Conservation (phyloP, 1,140 invertebrate genomes). For the Leptoteleia sp. region DNA sequence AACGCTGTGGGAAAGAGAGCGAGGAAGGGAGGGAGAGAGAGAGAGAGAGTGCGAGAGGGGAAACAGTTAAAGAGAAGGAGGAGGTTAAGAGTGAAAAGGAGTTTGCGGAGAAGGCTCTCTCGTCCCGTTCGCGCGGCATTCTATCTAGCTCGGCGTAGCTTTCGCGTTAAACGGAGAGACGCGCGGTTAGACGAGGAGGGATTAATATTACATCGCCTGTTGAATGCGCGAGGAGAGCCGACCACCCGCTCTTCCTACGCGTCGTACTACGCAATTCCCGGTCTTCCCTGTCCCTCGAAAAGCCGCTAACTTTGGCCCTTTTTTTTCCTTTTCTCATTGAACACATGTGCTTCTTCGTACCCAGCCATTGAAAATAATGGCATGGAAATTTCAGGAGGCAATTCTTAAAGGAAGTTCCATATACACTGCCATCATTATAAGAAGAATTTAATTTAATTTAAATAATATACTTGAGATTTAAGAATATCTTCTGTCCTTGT, state of each 20-base stretch:
- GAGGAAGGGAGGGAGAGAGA: neutral
- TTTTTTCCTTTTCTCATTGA: too few species aligned
- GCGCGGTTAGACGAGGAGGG: constrained; percentile 26
- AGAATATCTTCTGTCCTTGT: too few species aligned
- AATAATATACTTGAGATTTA: too few species aligned
- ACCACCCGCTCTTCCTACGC: constrained; percentile 46
- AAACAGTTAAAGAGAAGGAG: neutral
- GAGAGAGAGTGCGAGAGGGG: neutral
- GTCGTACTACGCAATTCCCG: constrained; percentile 33
- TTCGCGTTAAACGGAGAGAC: constrained; percentile 46
- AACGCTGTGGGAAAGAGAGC: too few species aligned
- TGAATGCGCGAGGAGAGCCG: constrained; percentile 43
- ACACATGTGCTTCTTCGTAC: too few species aligned
- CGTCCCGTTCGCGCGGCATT: constrained; percentile 23
- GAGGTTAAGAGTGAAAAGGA: constrained; percentile 51
- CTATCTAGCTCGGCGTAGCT: constrained; percentile 37
- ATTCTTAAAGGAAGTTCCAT: too few species aligned
- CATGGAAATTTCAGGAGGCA: too few species aligned
- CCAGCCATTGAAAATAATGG: too few species aligned
- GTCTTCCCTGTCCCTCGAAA: constrained; percentile 17
- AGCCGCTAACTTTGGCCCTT: neutral
- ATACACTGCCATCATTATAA: too few species aligned
- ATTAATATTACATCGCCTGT: constrained; percentile 52
- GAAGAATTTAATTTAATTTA: too few species aligned
- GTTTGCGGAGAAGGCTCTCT: constrained; percentile 42